Evolutionary conservation across 2,797 vertebrate genomes (phyloP).

Genomic region (Threskiornis aethiopicus): DNA sequence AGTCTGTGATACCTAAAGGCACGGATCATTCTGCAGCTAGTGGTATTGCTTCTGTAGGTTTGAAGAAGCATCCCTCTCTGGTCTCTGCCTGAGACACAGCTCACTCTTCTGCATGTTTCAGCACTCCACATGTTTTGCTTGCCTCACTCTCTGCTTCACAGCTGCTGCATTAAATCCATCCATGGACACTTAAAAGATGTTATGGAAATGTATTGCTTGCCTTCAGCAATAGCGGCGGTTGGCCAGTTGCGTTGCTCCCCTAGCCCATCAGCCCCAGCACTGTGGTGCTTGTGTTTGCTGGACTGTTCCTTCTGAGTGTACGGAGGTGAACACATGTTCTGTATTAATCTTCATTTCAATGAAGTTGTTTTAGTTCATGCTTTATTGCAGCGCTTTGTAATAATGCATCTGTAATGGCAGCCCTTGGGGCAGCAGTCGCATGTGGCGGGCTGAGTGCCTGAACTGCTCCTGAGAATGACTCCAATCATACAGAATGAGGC

Average conservation of each 20-base stretch:
- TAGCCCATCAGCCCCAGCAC: neutral
- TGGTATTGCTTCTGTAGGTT: neutral
- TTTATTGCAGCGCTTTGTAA: slow-evolving; percentile 81
- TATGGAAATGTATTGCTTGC: slow-evolving; percentile 47
- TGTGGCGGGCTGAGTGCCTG: slow-evolving; percentile 79
- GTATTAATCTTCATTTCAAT: slow-evolving; percentile 83
- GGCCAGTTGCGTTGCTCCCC: neutral
- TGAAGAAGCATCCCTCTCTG: slow-evolving; percentile 3
- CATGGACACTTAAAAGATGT: slow-evolving; percentile 16
- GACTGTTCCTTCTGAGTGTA: slow-evolving; percentile 40
- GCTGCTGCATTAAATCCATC: slow-evolving; percentile 46
- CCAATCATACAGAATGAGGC: slow-evolving; percentile 81
- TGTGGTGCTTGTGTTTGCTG: slow-evolving; percentile 35
- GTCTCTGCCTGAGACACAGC: neutral
- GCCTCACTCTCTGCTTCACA: slow-evolving; percentile 29
- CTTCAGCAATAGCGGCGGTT: neutral
- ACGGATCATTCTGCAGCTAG: neutral
- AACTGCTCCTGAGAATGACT: slow-evolving; percentile 77
- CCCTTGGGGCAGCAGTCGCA: slow-evolving; percentile 77
- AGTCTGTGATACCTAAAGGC: neutral
- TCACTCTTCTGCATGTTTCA: slow-evolving; percentile 2
- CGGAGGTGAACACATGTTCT: slow-evolving; percentile 74
- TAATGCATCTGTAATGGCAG: slow-evolving; percentile 81
- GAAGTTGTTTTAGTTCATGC: slow-evolving; percentile 82
- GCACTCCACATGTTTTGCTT: neutral